phyloP scores from a whole-genome alignment of 1,140 invertebrate species.

The Zaprionus ornatus region DNA sequence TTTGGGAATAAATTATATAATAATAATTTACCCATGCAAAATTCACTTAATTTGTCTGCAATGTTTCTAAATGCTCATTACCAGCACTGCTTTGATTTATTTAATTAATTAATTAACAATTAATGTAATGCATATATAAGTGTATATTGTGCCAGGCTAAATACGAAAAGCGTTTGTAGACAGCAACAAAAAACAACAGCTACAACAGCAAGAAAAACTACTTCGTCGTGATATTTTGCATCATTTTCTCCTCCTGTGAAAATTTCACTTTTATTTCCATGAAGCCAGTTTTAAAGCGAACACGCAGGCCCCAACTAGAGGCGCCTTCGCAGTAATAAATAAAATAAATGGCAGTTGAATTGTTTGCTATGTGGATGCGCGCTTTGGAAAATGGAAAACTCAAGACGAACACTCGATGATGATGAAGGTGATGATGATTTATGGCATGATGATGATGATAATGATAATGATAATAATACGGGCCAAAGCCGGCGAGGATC shows the following conservation, averaged over 20 bases:
- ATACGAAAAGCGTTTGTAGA: not conserved
- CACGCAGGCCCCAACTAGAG: constrained; percentile 44
- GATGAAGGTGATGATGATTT: not conserved
- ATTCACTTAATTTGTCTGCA: not conserved
- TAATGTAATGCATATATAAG: not conserved
- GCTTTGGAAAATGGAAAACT: constrained; percentile 17
- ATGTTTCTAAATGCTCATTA: not conserved
- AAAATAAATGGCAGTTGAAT: constrained; percentile 75
- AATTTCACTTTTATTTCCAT: constrained; percentile 75
- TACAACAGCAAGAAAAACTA: not conserved
- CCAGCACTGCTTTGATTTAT: not conserved
- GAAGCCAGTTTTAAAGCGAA: constrained; percentile 56
- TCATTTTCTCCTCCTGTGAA: constrained; percentile 74
- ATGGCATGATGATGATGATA: not conserved
- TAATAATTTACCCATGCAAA: not conserved
- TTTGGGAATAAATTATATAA: too few relatives aligned
- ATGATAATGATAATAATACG: not conserved
- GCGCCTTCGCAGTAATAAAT: constrained; percentile 62
- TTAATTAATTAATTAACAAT: constrained; percentile 1
- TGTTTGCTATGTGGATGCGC: constrained; percentile 54
- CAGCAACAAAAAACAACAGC: too few relatives aligned
- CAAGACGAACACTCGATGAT: constrained; percentile 20
- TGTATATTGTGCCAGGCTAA: not conserved
- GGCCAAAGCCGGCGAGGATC: too few relatives aligned
- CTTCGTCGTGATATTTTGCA: constrained; percentile 47